A percentile compares a stretch with the other conserved stretches of the same genome.
phyloP scores from a whole-genome alignment of 2,113 vertebrate species.

The Mesoclemmys tuberculata region DNA sequence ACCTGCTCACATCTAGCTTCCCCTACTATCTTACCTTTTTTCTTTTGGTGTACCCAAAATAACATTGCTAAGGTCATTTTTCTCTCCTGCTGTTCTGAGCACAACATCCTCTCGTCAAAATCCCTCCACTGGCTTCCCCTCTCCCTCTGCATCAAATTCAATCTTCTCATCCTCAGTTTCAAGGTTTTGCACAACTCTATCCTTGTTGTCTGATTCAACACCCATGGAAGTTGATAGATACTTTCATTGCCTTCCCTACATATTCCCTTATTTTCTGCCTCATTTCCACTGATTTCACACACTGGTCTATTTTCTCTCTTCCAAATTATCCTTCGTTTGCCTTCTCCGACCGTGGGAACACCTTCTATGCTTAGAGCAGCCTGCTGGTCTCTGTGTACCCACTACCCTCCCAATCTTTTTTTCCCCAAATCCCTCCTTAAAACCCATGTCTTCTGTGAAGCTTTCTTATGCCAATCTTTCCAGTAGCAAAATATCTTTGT shows the following conservation, averaged over 20 bases:
- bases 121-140: not conserved
- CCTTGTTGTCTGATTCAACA: not conserved
- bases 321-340: not conserved
- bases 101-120: not conserved
- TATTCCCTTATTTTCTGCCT: not conserved
- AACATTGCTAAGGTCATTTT: not conserved
- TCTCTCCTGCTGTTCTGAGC: not conserved
- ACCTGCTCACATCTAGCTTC: not conserved
- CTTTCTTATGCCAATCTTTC: not conserved
- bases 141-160: not conserved
- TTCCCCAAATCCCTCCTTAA: not conserved
- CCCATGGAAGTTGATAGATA: not conserved
- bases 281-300: not conserved
- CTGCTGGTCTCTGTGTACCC: not conserved
- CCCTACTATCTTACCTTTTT: not conserved
- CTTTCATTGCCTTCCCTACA: not conserved
- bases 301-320: not conserved
- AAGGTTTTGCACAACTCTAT: not conserved
- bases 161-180: not conserved
- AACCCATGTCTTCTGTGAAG: not conserved
- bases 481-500: not conserved
- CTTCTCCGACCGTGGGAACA: not conserved
- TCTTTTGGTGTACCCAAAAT: not conserved
- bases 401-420: not conserved
- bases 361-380: not conserved